Evolutionary conservation across 2,797 vertebrate genomes (phyloP), one percentile per base, ranked within the genome.

Genomic region (Mionectes olivaceus): DNA sequence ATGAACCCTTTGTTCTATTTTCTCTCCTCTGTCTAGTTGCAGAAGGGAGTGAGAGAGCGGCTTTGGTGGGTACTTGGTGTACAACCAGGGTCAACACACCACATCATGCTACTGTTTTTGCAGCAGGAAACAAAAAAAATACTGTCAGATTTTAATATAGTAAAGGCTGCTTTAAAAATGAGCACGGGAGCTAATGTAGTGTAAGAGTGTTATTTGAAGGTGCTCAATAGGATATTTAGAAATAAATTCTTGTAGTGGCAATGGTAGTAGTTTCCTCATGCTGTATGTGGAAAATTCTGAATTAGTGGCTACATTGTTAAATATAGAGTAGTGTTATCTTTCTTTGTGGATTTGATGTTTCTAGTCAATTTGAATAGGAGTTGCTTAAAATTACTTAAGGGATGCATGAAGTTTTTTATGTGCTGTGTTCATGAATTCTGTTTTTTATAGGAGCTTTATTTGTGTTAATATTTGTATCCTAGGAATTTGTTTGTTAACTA

Each of bases 141-240:
- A 5, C 41, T 35, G 30, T 64, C 39, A 46, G 22, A 50, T 44
- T 92, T 59, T 33, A 28, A 7, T 41, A 2, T 7, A 19, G 30
- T 59, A 52, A 19, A 77, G 22, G 13, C 47, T 60, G 12, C 35
- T 63, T 63, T 30, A 17, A 18, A 59, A 43, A 24, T 0, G 3
- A 70, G 8, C 44, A 1, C 0, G 17, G 52, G 23, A 55, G 27
- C 53, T 52, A 6, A 13, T 5, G 28, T 3, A 24, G 4, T 3
- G 4, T 11, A 19, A 50, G 37, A 16, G 37, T 69, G 63, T 70
- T 25, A 56, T 46, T 82, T 63, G 33, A 74, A 61, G 2, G 2
- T 67, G 37, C 46, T 37, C 5, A 8, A 0, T 6, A 17, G 25
- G 10, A 22, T 2, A 2, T 8, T 3, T 0, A 12, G 32, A 33